Conservation (phyloP, 2,113 vertebrate species). For the Pterocles gutturalis region DNA sequence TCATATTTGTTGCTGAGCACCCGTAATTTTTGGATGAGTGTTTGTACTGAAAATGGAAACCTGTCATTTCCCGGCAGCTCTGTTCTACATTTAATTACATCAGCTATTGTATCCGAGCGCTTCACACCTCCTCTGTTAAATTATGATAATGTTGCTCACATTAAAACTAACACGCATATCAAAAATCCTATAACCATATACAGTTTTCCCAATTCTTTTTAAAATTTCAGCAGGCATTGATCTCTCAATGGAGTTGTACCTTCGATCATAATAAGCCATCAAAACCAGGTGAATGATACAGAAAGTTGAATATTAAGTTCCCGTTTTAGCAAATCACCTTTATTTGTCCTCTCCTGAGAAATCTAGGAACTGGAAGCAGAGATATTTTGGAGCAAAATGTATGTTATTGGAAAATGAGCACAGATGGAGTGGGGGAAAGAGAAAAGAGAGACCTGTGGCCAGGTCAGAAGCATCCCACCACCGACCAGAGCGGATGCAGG, state of each 20-base stretch:
- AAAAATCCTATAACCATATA: neutral
- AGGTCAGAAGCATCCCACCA: neutral
- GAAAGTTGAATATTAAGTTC: neutral
- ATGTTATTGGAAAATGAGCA: neutral
- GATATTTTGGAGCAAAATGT: neutral
- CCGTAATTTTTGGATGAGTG: constrained; percentile 18
- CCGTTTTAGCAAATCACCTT: neutral
- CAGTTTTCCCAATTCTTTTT: neutral
- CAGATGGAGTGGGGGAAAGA: no score
- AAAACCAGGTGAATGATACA: neutral
- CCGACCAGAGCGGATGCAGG: rapidly evolving
- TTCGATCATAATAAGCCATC: neutral
- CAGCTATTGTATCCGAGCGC: neutral
- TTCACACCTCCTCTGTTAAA: neutral
- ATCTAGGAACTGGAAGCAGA: neutral
- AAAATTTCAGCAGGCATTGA: neutral
- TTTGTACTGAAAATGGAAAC: constrained; percentile 20
- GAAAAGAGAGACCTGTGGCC: neutral
- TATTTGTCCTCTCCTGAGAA: neutral
- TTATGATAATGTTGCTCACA: neutral
- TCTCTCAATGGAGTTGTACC: neutral
- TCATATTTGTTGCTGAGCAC: constrained; percentile 27
- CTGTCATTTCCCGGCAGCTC: neutral
- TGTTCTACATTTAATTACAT: neutral
- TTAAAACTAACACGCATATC: neutral